Percentiles rank a stretch among this genome's conserved stretches.
Evolutionary conservation across 2,113 vertebrate species (phyloP).

Genomic region (Centropristis striata): DNA sequence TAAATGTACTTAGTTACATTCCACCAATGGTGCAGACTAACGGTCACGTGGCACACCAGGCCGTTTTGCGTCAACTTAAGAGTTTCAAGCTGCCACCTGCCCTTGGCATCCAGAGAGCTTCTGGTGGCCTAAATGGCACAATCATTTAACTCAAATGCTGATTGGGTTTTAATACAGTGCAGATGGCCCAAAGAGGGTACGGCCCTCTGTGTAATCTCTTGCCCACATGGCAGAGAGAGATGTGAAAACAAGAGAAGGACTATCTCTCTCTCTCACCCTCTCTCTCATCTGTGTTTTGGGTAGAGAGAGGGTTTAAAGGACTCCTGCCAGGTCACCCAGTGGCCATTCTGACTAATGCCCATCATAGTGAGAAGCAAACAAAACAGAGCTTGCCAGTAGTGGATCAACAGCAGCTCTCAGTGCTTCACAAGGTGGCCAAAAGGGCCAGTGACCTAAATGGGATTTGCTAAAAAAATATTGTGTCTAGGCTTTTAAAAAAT

Average conservation of each 20-base stretch:
- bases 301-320: conserved; percentile 31
- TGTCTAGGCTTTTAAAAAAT: too few species aligned
- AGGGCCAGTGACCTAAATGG: background rate
- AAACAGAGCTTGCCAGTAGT: conserved; percentile 41
- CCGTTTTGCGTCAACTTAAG: conserved; percentile 7
- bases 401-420: conserved; percentile 34
- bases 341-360: conserved; percentile 41
- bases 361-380: conserved; percentile 61
- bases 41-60: background rate
- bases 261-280: background rate
- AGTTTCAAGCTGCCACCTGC: conserved; percentile 18
- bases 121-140: conserved; percentile 47
- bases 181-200: conserved; percentile 65
- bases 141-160: conserved; percentile 59
- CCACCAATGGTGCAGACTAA: background rate
- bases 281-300: conserved; percentile 24
- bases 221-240: conserved; percentile 50
- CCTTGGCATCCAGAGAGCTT: conserved; percentile 23
- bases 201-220: conserved; percentile 60
- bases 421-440: background rate
- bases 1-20: too few species aligned
- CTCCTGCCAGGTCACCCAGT: conserved; percentile 27
- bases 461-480: background rate
- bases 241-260: conserved; percentile 17
- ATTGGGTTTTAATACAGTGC: conserved; percentile 64